Base-by-base conservation (phyloP, 2,888 invertebrate genomes). In the Alloplasta piceator region DNA sequence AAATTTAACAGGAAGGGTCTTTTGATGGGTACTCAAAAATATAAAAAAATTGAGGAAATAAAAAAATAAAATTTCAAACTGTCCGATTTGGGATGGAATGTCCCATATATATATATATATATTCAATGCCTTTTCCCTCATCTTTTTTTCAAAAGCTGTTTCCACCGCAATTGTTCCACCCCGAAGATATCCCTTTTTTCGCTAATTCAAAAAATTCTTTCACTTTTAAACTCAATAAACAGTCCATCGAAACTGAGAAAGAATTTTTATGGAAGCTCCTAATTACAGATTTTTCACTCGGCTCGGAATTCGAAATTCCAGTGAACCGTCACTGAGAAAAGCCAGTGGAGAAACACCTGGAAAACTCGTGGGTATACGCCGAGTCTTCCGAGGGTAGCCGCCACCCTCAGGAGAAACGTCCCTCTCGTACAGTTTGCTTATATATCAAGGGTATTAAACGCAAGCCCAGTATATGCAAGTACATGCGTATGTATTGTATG, bases 241-340 rank as follows among this genome's bases (percentile, higher is more conserved):
- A 26, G 1, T 26, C 26, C 26, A 26, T 26, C 3, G n/a, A 26
- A 26, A 3, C 3, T 26, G 26, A 26, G 1, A 26, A 26, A 26
- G 26, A 26, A 2, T 3, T 26, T 26, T 26, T 26, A 58, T 55
- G 10, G 16, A 38, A 26, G 38, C 50, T 55, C 48, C 41, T 63
- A 68, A 73, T 63, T 86, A 84, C 85, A 87, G 86, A 86, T 87
- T 87, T 87, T 85, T 84, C 85, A 86, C 86, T 88, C 85, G 82
- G 83, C 86, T 88, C 85, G 83, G 83, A 82, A 78, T 82, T 76
- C 80, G 56, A 52, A 67, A 50, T 70, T 63, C 56, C 6, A 16
- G 26, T n/a, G 39, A 61, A 50, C 58, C 26, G 3, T 10, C 50
- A 48, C 56, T 64, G 38, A 43, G 38, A 26, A 50, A 58, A 79